Percentiles rank a stretch among this genome's conserved stretches.
These are phyloP conservation scores for Microplitis demolitor DNA, from an alignment of 1,140 invertebrate species.

Conservation along the genomic window DNA sequence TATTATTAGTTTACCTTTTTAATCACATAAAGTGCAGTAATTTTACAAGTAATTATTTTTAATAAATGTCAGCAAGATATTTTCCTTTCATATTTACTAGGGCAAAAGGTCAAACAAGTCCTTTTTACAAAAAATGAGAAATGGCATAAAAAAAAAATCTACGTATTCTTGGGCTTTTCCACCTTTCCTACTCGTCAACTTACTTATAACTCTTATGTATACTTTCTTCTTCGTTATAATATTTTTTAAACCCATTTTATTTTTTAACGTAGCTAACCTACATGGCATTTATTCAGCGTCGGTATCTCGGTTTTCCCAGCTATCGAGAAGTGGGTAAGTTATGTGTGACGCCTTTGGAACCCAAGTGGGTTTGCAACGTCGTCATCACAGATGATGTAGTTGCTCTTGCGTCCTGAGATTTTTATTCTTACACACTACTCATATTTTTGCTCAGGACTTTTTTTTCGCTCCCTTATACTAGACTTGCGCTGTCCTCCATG, in stretches of 20 bases:
- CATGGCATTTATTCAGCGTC: not conserved
- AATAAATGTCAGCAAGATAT: not conserved
- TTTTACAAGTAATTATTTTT: too few relatives aligned
- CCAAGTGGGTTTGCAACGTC: not conserved
- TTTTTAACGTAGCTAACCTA: not conserved
- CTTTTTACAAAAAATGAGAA: not conserved
- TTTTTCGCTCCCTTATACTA: too few relatives aligned
- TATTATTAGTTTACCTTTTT: too few relatives aligned
- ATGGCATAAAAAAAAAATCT: not conserved
- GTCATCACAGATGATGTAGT: not conserved
- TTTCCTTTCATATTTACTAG: not conserved
- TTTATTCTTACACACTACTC: conserved; percentile 21
- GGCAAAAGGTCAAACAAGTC: not conserved
- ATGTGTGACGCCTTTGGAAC: not conserved
- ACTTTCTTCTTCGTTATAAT: not conserved
- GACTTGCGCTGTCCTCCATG: not conserved
- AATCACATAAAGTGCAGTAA: too few relatives aligned
- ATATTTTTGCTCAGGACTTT: too few relatives aligned
- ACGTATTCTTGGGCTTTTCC: too few relatives aligned
- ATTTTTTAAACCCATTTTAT: not conserved
- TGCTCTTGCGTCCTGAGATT: conserved; percentile 3
- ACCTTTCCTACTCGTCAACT: not conserved
- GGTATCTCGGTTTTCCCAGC: not conserved
- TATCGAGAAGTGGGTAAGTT: not conserved
- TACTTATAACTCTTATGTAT: not conserved